A percentile compares a stretch with the other conserved stretches of the same genome.
phyloP scores from a whole-genome alignment of 2,797 vertebrate species.

The Sebastolobus alascanus region DNA sequence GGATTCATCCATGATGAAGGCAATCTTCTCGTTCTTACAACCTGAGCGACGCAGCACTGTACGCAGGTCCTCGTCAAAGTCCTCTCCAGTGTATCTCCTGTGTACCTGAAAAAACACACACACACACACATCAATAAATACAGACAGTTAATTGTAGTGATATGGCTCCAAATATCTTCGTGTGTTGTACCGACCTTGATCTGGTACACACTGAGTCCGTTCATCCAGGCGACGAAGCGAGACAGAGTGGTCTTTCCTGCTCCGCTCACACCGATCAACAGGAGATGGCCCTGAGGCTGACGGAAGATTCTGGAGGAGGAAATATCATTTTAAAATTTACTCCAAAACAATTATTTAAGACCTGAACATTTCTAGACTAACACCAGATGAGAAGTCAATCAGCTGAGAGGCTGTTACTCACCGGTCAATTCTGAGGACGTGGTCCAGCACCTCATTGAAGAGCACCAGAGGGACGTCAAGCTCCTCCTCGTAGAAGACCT shows the following conservation, averaged over 20 bases:
- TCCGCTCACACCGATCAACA: slow-evolving; percentile 98
- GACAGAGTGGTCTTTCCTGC: slow-evolving; percentile 98
- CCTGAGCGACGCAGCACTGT: slow-evolving; percentile 96
- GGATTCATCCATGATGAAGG: slow-evolving; percentile 99
- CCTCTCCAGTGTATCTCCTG: slow-evolving; percentile 97
- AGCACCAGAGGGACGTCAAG: slow-evolving; percentile 97
- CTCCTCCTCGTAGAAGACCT: slow-evolving; percentile 99
- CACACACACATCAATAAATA: background rate
- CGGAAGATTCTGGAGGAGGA: slow-evolving; percentile 94
- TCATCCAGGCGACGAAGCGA: slow-evolving; percentile 99
- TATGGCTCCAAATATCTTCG: background rate
- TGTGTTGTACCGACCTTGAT: slow-evolving; percentile 90
- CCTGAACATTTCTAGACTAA: background rate
- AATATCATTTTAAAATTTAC: background rate
- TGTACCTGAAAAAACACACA: slow-evolving; percentile 88
- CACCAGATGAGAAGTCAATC: background rate
- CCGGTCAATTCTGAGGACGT: slow-evolving; percentile 97
- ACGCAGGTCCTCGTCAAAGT: slow-evolving; percentile 98
- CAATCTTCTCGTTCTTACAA: slow-evolving; percentile 99
- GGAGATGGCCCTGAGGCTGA: slow-evolving; percentile 97
- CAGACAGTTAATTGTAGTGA: background rate
- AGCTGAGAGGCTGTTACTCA: slow-evolving; percentile 56
- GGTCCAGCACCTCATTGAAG: slow-evolving; percentile 98
- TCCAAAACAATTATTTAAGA: background rate
- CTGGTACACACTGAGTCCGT: slow-evolving; percentile 97